Evolutionary conservation across 1,140 invertebrate species (phyloP), one percentile per base, ranked within the genome.

Genomic region (Lamellibrachia luymesi): DNA sequence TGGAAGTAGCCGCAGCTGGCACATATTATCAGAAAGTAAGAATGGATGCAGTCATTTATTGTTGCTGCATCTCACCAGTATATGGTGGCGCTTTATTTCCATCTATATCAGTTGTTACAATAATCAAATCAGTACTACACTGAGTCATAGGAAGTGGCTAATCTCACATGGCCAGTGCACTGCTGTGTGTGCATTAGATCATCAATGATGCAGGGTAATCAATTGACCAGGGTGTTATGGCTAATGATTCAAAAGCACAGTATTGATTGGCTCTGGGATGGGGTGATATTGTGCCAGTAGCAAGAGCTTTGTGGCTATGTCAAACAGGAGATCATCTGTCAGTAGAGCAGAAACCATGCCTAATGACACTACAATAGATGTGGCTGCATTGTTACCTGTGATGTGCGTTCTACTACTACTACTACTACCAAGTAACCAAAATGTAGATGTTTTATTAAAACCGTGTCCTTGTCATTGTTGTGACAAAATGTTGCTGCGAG

Each of bases 131-230:
- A 80, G 64, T 22, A 80, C 2, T 80, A 80, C 64, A 6, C 64
- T 80, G 64, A 80, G 64, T 80, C 13, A 80, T 80, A 80, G 64
- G 5, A 80, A 80, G 64, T 6, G 13, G 64, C 64, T 80, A 80
- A 80, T 80, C 64, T 80, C 64, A 80, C 64, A 80, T 80, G 13
- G 13, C 64, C 64, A 22, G 64, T 22, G 7, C 25, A 22, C 64
- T 80, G 64, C 64, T 80, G 64, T 80, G 64, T 80, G 64, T 80
- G 25, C 64, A 80, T 80, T 80, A 80, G 64, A 80, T 80, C 64
- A 80, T 80, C 64, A 80, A 80, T 80, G 64, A 80, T 80, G 64
- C 64, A 80, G 64, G 17, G 64, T 80, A 80, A 80, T 80, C 64
- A 80, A 80, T 22, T 80, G 64, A 22, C 64, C 7, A 80, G 64